Evolutionary conservation across 2,888 invertebrate genomes (phyloP).

Genomic region (Meghimatium bilineatum): DNA sequence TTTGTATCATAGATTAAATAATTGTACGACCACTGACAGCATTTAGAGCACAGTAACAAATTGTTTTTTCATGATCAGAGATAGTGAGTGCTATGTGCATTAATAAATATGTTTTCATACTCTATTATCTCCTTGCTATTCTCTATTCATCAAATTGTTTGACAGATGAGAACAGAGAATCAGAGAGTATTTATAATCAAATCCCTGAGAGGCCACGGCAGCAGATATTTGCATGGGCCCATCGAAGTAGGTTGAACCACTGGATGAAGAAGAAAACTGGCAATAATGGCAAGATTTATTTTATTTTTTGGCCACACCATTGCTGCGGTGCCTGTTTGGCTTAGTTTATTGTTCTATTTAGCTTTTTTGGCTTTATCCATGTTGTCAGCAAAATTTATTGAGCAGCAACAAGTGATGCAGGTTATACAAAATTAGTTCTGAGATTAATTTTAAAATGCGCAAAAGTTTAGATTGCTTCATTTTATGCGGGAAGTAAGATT

Average conservation of each 20-base stretch:
- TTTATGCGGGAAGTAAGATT: too few species aligned
- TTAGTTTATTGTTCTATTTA: not conserved
- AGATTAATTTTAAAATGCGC: too few species aligned
- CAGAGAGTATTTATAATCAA: conserved; percentile 28
- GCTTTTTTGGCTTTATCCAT: not conserved
- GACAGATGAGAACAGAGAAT: conserved; percentile 12
- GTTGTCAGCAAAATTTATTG: not conserved
- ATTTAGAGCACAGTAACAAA: too few species aligned
- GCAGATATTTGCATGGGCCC: conserved; percentile 44
- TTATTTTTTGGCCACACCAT: not conserved
- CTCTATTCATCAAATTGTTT: not conserved
- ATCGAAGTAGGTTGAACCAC: conserved; percentile 26
- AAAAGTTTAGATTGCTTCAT: too few species aligned
- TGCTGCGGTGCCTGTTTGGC: not conserved
- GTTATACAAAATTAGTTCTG: not conserved
- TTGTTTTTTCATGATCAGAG: too few species aligned
- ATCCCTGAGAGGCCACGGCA: conserved; percentile 36
- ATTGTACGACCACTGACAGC: too few species aligned
- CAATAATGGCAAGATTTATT: conserved; percentile 25
- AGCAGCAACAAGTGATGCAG: not conserved
- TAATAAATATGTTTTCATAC: too few species aligned
- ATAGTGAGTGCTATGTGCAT: too few species aligned
- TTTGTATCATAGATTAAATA: too few species aligned
- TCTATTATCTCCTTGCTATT: too few species aligned
- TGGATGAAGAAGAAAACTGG: conserved; percentile 25